Evolutionary conservation across 2,888 invertebrate species (phyloP).

Genomic region (Lasioglossum malachurum): DNA sequence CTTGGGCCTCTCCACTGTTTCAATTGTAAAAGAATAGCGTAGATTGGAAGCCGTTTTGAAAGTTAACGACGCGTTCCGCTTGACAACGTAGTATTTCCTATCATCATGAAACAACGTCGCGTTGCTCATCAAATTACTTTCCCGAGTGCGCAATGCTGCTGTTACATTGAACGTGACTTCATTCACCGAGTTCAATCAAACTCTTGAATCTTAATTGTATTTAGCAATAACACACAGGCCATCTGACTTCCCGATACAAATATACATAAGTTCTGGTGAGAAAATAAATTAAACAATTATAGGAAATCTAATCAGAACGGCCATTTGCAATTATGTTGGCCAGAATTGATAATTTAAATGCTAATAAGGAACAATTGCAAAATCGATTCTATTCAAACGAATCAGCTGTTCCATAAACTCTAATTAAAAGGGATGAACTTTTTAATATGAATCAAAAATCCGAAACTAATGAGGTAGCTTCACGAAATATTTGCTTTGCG

Average conservation of each 20-base stretch:
- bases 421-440: neutral
- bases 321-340: neutral
- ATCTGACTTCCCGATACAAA: neutral
- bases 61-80: neutral
- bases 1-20: neutral
- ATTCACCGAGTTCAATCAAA: neutral
- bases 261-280: no score
- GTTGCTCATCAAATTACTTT: neutral
- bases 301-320: neutral
- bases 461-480: neutral
- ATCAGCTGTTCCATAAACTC: neutral
- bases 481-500: neutral
- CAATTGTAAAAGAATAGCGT: no score
- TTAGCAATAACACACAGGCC: neutral
- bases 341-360: neutral
- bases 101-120: neutral
- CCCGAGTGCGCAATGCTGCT: neutral
- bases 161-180: conserved; percentile 9
- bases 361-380: neutral
- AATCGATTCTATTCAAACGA: neutral
- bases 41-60: neutral
- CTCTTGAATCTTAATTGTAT: neutral
- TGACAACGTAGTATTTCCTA: neutral
- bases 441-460: neutral
- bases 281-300: neutral